Percentiles rank a stretch among this genome's conserved stretches.
These are phyloP conservation scores for Chelonia mydas DNA, from an alignment of 2,797 vertebrate species.

Conservation along the genomic window DNA sequence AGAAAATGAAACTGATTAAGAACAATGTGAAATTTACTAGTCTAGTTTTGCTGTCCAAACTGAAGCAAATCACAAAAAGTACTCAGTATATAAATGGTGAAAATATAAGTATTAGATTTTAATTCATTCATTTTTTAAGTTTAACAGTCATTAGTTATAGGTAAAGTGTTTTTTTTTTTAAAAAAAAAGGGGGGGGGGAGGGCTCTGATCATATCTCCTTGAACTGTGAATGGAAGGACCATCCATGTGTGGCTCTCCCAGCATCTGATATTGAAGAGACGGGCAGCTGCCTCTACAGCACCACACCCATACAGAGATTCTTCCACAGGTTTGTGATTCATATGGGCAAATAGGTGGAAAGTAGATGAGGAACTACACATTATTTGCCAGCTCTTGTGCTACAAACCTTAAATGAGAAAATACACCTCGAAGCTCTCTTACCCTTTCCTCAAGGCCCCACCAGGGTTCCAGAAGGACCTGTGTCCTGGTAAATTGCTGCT, in stretches of 20 bases:
- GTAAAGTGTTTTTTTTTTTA: conserved; percentile 41
- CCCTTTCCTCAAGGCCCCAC: conserved; percentile 1
- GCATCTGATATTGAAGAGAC: background rate
- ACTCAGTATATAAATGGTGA: background rate
- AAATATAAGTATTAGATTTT: conserved; percentile 10
- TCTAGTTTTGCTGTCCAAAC: background rate
- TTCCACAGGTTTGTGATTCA: background rate
- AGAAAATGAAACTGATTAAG: background rate
- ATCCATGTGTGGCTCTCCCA: conserved; percentile 33
- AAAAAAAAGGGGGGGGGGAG: background rate
- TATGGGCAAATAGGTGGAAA: conserved; percentile 63
- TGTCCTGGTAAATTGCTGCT: background rate
- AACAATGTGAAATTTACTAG: background rate
- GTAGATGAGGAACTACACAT: conserved; percentile 15
- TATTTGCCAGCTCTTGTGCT: conserved; percentile 39
- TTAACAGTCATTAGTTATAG: background rate
- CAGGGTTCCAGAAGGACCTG: background rate
- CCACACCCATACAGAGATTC: conserved; percentile 2
- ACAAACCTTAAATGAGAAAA: conserved; percentile 67
- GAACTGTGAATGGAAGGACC: conserved; percentile 32
- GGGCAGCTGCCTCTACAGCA: conserved; percentile 54
- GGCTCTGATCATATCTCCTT: background rate
- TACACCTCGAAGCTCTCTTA: conserved; percentile 34
- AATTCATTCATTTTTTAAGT: background rate
- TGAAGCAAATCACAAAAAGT: background rate